A percentile compares a stretch with the other conserved stretches of the same genome.
Evolutionary conservation across 2,888 invertebrate species (phyloP).

Genomic region (Dasypolia templi): DNA sequence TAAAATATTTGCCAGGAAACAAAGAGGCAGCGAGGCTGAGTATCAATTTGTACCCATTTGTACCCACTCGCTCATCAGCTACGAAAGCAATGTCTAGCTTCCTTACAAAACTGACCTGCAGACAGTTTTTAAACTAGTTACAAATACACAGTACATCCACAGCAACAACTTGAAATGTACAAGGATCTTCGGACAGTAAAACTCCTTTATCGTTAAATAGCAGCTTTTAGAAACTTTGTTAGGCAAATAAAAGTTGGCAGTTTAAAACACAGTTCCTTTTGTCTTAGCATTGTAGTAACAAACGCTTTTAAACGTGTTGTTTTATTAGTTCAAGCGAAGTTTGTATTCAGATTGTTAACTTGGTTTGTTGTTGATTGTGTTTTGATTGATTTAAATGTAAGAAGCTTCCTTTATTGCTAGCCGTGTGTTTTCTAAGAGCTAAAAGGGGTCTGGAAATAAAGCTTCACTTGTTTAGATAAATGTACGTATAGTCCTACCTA

Average conservation of each 20-base stretch:
- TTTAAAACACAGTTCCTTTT: conserved; percentile 62
- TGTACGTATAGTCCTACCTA: not conserved
- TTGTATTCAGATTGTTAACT: conserved; percentile 44
- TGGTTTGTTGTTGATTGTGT: conserved; percentile 37
- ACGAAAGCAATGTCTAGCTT: not conserved
- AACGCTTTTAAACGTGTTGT: conserved; percentile 55
- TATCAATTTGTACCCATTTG: not conserved
- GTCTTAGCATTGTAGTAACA: conserved; percentile 57
- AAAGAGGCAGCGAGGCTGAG: too few species aligned
- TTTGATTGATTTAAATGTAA: conserved; percentile 30
- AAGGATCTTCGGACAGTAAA: conserved; percentile 57
- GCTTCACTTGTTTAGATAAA: not conserved
- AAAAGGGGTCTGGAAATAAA: not conserved
- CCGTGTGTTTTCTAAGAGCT: not conserved
- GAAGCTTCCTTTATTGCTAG: not conserved
- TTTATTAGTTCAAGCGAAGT: conserved; percentile 53
- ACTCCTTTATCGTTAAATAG: conserved; percentile 67
- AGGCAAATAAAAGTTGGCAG: conserved; percentile 66
- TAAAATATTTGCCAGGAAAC: not conserved
- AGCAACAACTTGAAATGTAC: conserved; percentile 50
- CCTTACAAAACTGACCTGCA: not conserved
- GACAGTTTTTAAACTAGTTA: conserved; percentile 38
- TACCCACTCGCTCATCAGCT: too few species aligned
- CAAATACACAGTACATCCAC: conserved; percentile 32
- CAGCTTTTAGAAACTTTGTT: conserved; percentile 67